These are phyloP conservation scores for Pterocles burchelli DNA, from an alignment of 2,113 vertebrate genomes.

Conservation along the genomic window DNA sequence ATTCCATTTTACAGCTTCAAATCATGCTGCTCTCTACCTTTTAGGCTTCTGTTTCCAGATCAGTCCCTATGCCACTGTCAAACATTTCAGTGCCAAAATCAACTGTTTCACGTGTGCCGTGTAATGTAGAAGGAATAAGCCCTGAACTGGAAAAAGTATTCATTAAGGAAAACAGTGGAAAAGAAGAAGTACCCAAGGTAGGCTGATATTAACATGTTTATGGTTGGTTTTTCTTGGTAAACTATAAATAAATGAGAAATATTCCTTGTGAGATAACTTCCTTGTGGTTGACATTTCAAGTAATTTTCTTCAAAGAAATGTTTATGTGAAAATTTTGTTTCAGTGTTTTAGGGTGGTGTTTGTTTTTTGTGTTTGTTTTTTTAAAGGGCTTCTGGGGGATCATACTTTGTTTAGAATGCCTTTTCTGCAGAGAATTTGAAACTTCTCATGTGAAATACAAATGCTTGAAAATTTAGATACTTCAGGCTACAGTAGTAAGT, in stretches of 20 bases:
- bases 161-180: slow-evolving; percentile 88
- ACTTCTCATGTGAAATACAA: background rate
- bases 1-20: background rate
- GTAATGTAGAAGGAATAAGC: slow-evolving; percentile 93
- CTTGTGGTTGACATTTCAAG: background rate
- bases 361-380: background rate
- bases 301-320: slow-evolving; percentile 2
- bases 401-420: background rate
- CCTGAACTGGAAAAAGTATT: slow-evolving; percentile 95
- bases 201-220: background rate
- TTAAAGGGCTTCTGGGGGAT: background rate
- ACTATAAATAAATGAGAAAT: background rate
- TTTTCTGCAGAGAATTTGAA: background rate
- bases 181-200: slow-evolving; percentile 93
- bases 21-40: background rate
- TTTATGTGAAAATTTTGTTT: background rate
- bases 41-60: slow-evolving; percentile 83
- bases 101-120: slow-evolving; percentile 85
- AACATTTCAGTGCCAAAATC: slow-evolving; percentile 89
- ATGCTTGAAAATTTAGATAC: background rate
- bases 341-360: background rate
- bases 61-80: slow-evolving; percentile 80
- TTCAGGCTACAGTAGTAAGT: background rate
- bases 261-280: background rate
- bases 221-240: background rate